These are phyloP conservation scores for Thomomys bottae DNA, from an alignment of 2,113 vertebrate species.

Conservation along the genomic window DNA sequence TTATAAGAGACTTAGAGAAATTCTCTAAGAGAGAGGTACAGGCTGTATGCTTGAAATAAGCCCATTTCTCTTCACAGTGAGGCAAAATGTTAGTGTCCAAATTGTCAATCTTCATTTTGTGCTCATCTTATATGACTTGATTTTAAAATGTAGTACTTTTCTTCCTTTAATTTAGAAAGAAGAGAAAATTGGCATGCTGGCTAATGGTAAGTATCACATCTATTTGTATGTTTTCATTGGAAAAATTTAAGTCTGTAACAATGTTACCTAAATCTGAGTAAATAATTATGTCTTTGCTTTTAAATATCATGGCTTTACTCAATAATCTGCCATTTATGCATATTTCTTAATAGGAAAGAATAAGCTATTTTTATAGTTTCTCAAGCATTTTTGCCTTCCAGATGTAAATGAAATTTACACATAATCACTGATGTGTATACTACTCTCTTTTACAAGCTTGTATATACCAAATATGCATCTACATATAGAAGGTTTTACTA, in stretches of 20 bases:
- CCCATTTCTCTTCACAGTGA: not conserved
- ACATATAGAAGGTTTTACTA: not conserved
- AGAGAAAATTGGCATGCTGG: constrained; percentile 86
- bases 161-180: constrained; percentile 84
- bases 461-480: no score
- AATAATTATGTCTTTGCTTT: constrained; percentile 35
- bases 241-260: not conserved
- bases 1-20: not conserved
- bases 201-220: constrained; percentile 88
- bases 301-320: constrained; percentile 26
- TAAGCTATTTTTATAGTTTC: no score
- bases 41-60: not conserved
- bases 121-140: not conserved
- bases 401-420: not conserved
- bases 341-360: no score
- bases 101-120: not conserved
- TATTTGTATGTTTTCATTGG: constrained; percentile 35
- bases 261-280: constrained; percentile 25
- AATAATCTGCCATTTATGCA: not conserved
- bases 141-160: constrained; percentile 40
- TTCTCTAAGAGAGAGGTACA: not conserved
- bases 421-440: not conserved
- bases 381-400: not conserved
- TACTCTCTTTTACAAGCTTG: not conserved
- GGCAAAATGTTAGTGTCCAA: not conserved